Conservation (phyloP, 64 coral and sea anemone genomes). For the Pocillopora verrucosa region DNA sequence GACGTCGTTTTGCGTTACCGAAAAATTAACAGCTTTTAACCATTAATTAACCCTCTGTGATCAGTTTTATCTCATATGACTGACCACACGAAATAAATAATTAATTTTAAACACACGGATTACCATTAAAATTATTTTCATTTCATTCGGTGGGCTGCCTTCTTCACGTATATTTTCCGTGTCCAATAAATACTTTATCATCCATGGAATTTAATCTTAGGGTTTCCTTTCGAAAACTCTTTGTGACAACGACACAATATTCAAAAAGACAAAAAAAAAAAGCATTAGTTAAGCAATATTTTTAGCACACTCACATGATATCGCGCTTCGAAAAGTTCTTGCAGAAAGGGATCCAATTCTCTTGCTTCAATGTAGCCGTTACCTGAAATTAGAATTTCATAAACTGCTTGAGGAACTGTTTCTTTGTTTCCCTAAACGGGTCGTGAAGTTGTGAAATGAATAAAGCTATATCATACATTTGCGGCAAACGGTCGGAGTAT, state of each 20-base stretch:
- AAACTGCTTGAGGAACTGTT: not conserved
- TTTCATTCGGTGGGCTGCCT: not conserved
- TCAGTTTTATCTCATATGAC: not conserved
- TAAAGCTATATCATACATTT: too few species aligned
- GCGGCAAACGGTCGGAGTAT: too few species aligned
- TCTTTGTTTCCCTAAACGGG: not conserved
- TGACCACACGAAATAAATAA: not conserved
- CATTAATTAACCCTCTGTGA: not conserved
- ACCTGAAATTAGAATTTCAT: constrained; percentile 20
- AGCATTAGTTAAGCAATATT: not conserved
- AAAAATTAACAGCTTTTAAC: not conserved
- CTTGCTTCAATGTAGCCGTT: constrained; percentile 69
- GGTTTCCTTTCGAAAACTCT: not conserved
- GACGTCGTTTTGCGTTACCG: not conserved
- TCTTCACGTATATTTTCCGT: not conserved
- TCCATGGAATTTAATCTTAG: too few species aligned
- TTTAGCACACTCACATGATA: constrained; percentile 45
- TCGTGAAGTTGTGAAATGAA: not conserved
- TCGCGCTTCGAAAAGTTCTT: constrained; percentile 60
- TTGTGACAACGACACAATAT: not conserved
- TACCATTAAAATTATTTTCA: not conserved
- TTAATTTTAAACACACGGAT: not conserved
- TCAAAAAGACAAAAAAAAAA: not conserved
- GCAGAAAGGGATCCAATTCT: constrained; percentile 60
- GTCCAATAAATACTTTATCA: too few species aligned